Percentiles rank a stretch among this genome's conserved stretches.
phyloP scores from a whole-genome alignment of 2,888 invertebrate genomes.

The Enchytraeus crypticus region DNA sequence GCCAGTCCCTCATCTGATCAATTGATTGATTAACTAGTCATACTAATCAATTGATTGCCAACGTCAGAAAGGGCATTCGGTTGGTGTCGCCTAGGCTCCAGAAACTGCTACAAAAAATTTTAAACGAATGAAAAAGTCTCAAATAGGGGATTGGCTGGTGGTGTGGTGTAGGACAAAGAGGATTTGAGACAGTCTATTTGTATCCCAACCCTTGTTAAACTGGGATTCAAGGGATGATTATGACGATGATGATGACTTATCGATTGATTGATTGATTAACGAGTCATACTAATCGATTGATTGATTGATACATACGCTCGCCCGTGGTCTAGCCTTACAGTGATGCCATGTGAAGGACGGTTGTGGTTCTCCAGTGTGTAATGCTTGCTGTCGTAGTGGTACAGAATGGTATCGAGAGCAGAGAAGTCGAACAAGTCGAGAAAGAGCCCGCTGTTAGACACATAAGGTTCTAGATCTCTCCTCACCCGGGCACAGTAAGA shows the following conservation, averaged over 20 bases:
- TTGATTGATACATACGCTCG: conserved; percentile 22
- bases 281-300: background rate
- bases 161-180: no score
- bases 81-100: no score
- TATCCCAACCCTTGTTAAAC: no score
- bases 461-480: conserved; percentile 19
- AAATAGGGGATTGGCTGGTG: no score
- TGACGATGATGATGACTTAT: no score
- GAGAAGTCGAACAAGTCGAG: conserved; percentile 29
- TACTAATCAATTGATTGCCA: no score
- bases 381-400: conserved; percentile 29
- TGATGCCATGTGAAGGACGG: conserved; percentile 21
- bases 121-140: no score
- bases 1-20: background rate
- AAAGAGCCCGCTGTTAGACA: conserved; percentile 15
- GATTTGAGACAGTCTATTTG: no score
- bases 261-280: no score
- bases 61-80: no score
- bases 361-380: conserved; percentile 23
- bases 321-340: conserved; percentile 28
- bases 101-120: no score
- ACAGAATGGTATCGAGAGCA: conserved; percentile 26
- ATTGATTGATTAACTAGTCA: background rate
- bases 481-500: conserved; percentile 23
- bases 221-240: no score